Conservation (phyloP, 2,113 vertebrate genomes). For the Neogale vison region DNA sequence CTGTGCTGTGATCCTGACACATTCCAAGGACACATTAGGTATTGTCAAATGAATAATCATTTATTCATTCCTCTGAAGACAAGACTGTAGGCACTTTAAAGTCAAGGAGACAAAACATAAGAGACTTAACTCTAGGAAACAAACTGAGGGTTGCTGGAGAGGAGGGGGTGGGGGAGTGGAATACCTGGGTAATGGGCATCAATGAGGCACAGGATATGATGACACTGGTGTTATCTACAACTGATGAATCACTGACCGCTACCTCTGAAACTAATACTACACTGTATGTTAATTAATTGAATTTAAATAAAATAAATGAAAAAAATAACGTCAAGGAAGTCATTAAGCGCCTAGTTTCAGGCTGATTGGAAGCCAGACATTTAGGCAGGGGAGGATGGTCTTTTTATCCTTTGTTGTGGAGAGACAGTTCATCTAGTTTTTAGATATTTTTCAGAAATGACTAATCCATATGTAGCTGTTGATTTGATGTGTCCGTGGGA, state of each 20-base stretch:
- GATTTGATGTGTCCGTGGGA: not conserved
- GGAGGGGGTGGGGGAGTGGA: not conserved
- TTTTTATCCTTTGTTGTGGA: not conserved
- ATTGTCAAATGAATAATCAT: not conserved
- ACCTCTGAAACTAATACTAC: not conserved
- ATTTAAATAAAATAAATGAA: not conserved
- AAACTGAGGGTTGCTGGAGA: not conserved
- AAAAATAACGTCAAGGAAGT: not conserved
- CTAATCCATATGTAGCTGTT: not conserved
- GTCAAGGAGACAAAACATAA: not conserved
- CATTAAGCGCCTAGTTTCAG: not conserved
- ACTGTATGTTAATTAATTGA: not conserved
- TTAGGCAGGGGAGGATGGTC: not conserved
- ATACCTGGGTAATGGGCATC: not conserved
- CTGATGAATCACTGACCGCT: not conserved
- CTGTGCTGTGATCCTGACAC: not conserved
- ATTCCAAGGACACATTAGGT: not conserved
- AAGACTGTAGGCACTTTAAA: not conserved
- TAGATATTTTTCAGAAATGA: not conserved
- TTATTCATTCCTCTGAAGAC: not conserved
- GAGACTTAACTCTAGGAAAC: not conserved
- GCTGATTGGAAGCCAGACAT: not conserved
- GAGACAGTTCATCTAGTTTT: not conserved
- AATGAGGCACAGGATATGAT: not conserved
- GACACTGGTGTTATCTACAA: not conserved